Conservation (phyloP, 2,797 vertebrate species). For the Cossypha heuglini region DNA sequence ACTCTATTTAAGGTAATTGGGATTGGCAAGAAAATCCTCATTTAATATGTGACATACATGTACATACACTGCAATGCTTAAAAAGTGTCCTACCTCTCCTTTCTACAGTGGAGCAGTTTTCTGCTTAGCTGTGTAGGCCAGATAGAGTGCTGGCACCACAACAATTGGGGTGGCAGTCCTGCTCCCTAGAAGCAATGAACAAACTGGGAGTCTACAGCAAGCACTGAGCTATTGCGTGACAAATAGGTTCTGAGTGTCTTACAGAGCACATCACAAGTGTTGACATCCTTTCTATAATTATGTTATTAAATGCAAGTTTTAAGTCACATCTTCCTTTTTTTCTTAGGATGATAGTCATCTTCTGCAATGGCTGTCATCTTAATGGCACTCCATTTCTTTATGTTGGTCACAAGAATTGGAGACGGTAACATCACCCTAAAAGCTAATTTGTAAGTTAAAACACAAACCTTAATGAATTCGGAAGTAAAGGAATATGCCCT, state of each 20-base stretch:
- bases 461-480: neutral
- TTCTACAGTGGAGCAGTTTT: neutral
- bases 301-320: neutral
- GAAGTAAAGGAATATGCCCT: neutral
- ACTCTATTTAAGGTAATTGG: neutral
- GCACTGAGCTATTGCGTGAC: neutral
- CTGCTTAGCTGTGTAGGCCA: neutral
- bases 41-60: neutral
- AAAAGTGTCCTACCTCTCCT: neutral
- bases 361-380: neutral
- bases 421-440: neutral
- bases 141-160: neutral
- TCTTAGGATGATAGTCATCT: neutral
- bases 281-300: neutral
- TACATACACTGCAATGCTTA: neutral
- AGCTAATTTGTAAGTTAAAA: neutral
- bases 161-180: neutral
- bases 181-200: neutral
- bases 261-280: neutral
- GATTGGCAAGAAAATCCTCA: neutral
- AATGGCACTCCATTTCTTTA: neutral
- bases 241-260: neutral
- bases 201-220: neutral
- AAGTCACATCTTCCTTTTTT: neutral
- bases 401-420: neutral